Percentiles rank a stretch among this genome's conserved stretches.
Conservation (phyloP, 2,888 invertebrate genomes). For the Erannis defoliaria region DNA sequence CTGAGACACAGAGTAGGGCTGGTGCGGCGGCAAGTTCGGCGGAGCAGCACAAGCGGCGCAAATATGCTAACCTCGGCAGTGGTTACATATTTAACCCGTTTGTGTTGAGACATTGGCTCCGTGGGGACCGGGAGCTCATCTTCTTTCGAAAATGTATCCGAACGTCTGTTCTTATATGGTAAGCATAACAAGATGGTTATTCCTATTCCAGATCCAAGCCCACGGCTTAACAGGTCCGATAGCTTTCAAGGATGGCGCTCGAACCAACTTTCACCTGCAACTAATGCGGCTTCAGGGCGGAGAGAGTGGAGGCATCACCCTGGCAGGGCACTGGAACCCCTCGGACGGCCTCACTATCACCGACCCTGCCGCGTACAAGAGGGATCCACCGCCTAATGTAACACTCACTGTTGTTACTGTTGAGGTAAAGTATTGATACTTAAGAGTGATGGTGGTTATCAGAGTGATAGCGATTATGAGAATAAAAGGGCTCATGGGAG, state of each 20-base stretch:
- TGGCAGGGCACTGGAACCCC: slow-evolving; percentile 94
- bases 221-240: slow-evolving; percentile 96
- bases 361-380: slow-evolving; percentile 94
- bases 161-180: too few relatives aligned
- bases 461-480: too few relatives aligned
- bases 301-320: slow-evolving; percentile 87
- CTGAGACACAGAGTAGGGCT: too few relatives aligned
- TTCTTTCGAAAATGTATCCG: too few relatives aligned
- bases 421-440: slow-evolving; percentile 87
- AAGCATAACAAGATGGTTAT: too few relatives aligned
- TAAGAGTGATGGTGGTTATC: not conserved
- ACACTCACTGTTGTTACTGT: slow-evolving; percentile 96
- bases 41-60: too few relatives aligned
- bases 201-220: slow-evolving; percentile 88
- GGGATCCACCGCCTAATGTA: slow-evolving; percentile 93
- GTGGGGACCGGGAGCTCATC: too few relatives aligned
- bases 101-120: too few relatives aligned
- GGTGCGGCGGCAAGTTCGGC: too few relatives aligned
- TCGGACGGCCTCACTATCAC: slow-evolving; percentile 92
- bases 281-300: slow-evolving; percentile 93
- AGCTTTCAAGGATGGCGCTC: slow-evolving; percentile 93
- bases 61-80: too few relatives aligned
- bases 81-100: too few relatives aligned
- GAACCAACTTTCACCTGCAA: slow-evolving; percentile 94
- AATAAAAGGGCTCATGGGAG: too few relatives aligned